Conservation (phyloP, 2,113 vertebrate genomes). For the Oceanites oceanicus region DNA sequence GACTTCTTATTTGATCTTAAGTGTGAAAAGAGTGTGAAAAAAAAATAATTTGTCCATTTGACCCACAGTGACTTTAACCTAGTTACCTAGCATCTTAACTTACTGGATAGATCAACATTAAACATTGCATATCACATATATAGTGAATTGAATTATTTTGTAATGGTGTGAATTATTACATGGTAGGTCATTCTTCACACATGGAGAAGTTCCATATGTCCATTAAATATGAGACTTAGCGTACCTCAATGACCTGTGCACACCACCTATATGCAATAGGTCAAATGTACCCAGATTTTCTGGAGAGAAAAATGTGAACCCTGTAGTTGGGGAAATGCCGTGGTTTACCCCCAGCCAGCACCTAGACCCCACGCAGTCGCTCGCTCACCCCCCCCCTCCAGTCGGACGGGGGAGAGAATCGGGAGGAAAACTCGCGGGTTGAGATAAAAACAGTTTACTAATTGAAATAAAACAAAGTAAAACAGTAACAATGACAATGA, state of each 20-base stretch:
- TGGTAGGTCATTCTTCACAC: not conserved
- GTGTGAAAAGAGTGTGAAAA: not conserved
- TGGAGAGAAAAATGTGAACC: not conserved
- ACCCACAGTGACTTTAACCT: not conserved
- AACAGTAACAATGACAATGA: too few relatives aligned
- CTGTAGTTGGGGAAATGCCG: not conserved
- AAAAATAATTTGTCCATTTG: not conserved
- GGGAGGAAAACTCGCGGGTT: too few relatives aligned
- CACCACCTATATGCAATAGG: not conserved
- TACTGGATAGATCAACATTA: not conserved
- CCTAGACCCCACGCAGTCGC: too few relatives aligned
- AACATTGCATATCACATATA: not conserved
- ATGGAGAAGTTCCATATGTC: not conserved
- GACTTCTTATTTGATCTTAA: not conserved
- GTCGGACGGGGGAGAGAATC: too few relatives aligned
- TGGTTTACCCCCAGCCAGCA: too few relatives aligned
- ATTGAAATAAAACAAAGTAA: too few relatives aligned
- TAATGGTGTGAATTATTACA: not conserved
- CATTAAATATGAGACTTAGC: not conserved
- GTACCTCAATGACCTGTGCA: not conserved
- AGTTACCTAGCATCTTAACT: not conserved
- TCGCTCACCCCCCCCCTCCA: too few relatives aligned
- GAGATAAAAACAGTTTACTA: too few relatives aligned
- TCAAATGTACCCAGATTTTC: not conserved
- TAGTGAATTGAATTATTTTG: not conserved